Evolutionary conservation across 1,140 invertebrate genomes (phyloP), one percentile per base, ranked within the genome.

Genomic region (Agrilus planipennis): DNA sequence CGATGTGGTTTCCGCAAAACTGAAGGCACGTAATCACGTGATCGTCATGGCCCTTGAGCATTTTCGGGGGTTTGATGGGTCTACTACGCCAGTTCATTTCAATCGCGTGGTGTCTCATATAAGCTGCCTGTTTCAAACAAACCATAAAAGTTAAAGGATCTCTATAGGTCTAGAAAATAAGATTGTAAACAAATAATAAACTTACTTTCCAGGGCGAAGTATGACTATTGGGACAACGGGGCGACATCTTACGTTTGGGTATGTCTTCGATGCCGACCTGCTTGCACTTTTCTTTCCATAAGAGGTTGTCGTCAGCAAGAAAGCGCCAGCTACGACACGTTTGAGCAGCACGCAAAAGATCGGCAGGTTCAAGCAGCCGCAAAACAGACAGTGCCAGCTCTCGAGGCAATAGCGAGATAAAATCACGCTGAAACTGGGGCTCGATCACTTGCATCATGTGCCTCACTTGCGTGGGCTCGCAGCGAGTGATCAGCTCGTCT

Each of bases 1-100:
- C 89, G 51, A 99, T 93, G 28, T 87, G 73, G 61, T 89, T 92
- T 5, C 89, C 91, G 50, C 84, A 92, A 64, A 98, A 97, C 61
- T 99, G 92, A 2, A 99, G 71, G 62, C 95, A 99, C 0, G 96
- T 99, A 36, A 99, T 99, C 4, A 99, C 95, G 69, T 99, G 93
- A 64, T 99, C 94, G 60, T 99, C 94, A 56, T 99, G 95, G 9
- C 95, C 94, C 58, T 93, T 88, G 30, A 99, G 69, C 42, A 94
- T 77, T 66, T 89, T 89, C 2, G 89, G 82, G 31, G 76, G 73
- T 49, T 79, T 68, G 25, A 94, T 84, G 1, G 83, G 78, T 35
- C 83, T 83, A 34, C 77, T 76, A 39, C 90, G 74, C 92, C 93
- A 97, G 62, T 97, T 96, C 75, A 89, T 85, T 68, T 96, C 90